Percentiles rank a stretch among this genome's conserved stretches.
Conservation (phyloP, 2,113 vertebrate genomes). For the Triplophysa rosa region DNA sequence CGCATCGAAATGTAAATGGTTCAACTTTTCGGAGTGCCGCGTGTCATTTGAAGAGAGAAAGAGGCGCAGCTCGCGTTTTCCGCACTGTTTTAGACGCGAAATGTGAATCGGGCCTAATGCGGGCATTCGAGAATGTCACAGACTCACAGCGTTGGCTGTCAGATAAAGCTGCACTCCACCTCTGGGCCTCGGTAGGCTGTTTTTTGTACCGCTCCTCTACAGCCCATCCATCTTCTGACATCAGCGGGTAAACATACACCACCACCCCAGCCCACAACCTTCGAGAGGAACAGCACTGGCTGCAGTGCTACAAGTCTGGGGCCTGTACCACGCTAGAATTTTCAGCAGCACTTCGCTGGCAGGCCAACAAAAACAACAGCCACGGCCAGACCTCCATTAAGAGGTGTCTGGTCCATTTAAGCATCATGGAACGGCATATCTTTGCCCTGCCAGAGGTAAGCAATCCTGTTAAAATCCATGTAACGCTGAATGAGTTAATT, state of each 20-base stretch:
- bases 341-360: constrained; percentile 25
- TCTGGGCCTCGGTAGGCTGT: constrained; percentile 52
- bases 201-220: constrained; percentile 47
- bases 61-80: too few species aligned
- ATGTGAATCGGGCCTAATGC: constrained; percentile 44
- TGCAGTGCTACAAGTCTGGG: constrained; percentile 48
- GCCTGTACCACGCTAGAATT: constrained; percentile 47
- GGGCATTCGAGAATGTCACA: constrained; percentile 67
- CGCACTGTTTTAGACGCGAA: too few species aligned
- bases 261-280: constrained; percentile 51
- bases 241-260: constrained; percentile 57
- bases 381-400: constrained; percentile 47
- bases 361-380: constrained; percentile 42
- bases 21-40: too few species aligned
- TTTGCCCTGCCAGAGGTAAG: constrained; percentile 23
- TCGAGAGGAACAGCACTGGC: constrained; percentile 58
- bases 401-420: constrained; percentile 48
- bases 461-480: not conserved
- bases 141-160: constrained; percentile 58
- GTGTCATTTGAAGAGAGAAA: too few species aligned
- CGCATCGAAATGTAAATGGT: too few species aligned
- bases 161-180: constrained; percentile 55
- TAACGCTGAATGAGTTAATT: not conserved
- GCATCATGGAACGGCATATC: constrained; percentile 26
- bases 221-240: constrained; percentile 63